These are phyloP conservation scores for Cosmia trapezina DNA, from an alignment of 2,888 invertebrate genomes.

Conservation along the genomic window DNA sequence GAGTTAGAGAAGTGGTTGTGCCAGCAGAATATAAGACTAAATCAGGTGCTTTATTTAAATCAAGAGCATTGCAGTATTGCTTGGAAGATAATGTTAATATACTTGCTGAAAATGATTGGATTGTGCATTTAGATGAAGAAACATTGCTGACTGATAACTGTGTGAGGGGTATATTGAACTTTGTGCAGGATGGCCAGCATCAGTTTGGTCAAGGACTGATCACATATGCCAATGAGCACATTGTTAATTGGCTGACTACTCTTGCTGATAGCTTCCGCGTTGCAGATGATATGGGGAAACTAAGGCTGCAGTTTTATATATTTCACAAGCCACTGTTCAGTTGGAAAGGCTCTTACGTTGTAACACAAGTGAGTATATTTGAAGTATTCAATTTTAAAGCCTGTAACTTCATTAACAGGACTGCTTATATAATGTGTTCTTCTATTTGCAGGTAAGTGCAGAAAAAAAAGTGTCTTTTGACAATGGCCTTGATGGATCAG, in stretches of 20 bases:
- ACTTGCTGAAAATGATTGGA: constrained; percentile 97
- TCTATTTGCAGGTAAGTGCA: constrained; percentile 93
- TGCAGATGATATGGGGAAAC: constrained; percentile 99
- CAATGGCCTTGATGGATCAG: constrained; percentile 98
- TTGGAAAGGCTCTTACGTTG: constrained; percentile 99
- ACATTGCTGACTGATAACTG: constrained; percentile 98
- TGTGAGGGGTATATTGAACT: constrained; percentile 97
- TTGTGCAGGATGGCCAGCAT: constrained; percentile 98
- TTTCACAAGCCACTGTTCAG: constrained; percentile 99
- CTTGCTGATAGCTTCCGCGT: constrained; percentile 98
- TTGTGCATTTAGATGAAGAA: constrained; percentile 99
- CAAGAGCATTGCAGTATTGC: constrained; percentile 98
- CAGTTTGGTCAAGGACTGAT: constrained; percentile 99
- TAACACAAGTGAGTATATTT: constrained; percentile 94
- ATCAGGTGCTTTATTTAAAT: constrained; percentile 98
- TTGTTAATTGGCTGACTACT: constrained; percentile 99
- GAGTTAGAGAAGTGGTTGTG: constrained; percentile 97
- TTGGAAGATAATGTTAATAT: constrained; percentile 97
- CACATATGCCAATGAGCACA: constrained; percentile 98
- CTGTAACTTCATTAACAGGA: not conserved
- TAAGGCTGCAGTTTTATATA: constrained; percentile 97
- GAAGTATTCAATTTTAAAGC: not conserved
- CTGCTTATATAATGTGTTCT: not conserved
- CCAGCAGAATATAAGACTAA: constrained; percentile 96
- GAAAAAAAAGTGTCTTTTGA: constrained; percentile 98